These are phyloP conservation scores for Himalopsyche kuldschensis DNA, from an alignment of 2,888 invertebrate genomes.

Conservation along the genomic window DNA sequence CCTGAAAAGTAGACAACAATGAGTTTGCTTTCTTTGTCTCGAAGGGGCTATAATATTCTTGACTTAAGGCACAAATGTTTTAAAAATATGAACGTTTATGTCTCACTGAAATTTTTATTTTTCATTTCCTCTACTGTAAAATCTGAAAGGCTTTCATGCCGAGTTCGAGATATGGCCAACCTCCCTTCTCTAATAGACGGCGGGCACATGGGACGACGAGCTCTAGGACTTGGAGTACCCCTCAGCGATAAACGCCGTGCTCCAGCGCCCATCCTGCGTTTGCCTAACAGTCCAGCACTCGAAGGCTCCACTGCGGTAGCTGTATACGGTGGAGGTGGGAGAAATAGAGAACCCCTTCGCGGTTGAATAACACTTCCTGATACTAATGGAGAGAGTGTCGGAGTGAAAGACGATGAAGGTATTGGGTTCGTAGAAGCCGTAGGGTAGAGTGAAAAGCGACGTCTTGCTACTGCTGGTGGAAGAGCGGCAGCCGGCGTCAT, in stretches of 20 bases:
- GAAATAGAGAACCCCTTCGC: constrained; percentile 49
- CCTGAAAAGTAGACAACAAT: too few species aligned
- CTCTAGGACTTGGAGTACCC: constrained; percentile 45
- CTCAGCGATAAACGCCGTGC: constrained; percentile 51
- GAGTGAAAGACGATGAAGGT: constrained; percentile 53
- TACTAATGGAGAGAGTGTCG: constrained; percentile 54
- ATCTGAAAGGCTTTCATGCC: constrained; percentile 56
- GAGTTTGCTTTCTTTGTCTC: too few species aligned
- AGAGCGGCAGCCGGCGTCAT: constrained; percentile 47
- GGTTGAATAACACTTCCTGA: constrained; percentile 55
- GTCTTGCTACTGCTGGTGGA: constrained; percentile 39
- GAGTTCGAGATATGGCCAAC: constrained; percentile 27
- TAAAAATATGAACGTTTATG: not conserved
- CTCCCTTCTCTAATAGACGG: constrained; percentile 33
- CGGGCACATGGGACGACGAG: constrained; percentile 43
- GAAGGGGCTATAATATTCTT: too few species aligned
- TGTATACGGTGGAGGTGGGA: constrained; percentile 52
- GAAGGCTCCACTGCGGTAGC: constrained; percentile 42
- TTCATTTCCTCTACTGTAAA: constrained; percentile 57
- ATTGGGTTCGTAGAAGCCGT: constrained; percentile 48
- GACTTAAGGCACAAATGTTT: too few species aligned
- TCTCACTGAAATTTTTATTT: constrained; percentile 47
- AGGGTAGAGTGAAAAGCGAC: constrained; percentile 42
- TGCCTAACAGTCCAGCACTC: constrained; percentile 5
- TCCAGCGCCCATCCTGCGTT: constrained; percentile 10